Evolutionary conservation across 2,113 vertebrate species (phyloP).

Genomic region (Poeciliopsis occidentalis): DNA sequence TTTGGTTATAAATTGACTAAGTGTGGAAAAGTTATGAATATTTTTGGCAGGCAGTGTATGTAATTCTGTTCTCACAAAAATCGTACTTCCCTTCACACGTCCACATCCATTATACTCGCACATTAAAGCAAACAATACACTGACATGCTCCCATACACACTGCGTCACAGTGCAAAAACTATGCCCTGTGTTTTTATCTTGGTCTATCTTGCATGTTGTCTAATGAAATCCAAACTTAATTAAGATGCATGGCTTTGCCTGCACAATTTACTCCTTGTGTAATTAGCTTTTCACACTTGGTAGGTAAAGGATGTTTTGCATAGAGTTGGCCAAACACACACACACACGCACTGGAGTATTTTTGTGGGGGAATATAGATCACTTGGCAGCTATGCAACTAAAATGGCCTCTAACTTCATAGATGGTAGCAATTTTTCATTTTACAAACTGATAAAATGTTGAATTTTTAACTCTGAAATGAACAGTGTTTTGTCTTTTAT

Average conservation of each 20-base stretch:
- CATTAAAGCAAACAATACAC: constrained; percentile 5
- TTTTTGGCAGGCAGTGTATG: neutral
- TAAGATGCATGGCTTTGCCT: constrained; percentile 68
- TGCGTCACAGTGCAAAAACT: constrained; percentile 10
- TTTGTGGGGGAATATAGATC: constrained; percentile 22
- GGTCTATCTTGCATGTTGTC: constrained; percentile 60
- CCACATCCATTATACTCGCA: constrained; percentile 8
- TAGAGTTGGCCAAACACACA: constrained; percentile 22
- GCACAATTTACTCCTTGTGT: constrained; percentile 63
- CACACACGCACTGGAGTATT: neutral
- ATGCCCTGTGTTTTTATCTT: constrained; percentile 32
- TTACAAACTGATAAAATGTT: constrained; percentile 20
- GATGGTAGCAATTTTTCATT: constrained; percentile 2
- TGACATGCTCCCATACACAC: constrained; percentile 22
- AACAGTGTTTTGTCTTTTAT: neutral
- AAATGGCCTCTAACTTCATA: constrained; percentile 26
- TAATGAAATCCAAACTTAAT: constrained; percentile 75
- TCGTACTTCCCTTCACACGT: constrained; percentile 14
- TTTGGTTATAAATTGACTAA: neutral
- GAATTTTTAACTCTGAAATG: constrained; percentile 26
- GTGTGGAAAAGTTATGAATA: neutral
- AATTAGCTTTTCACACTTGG: constrained; percentile 72
- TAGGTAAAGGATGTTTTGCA: constrained; percentile 64
- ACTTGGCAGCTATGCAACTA: constrained; percentile 33
- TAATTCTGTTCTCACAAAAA: neutral